Evolutionary conservation across 1,140 invertebrate genomes (phyloP), one percentile per base, ranked within the genome.

Genomic region (Apolygus lucorum): DNA sequence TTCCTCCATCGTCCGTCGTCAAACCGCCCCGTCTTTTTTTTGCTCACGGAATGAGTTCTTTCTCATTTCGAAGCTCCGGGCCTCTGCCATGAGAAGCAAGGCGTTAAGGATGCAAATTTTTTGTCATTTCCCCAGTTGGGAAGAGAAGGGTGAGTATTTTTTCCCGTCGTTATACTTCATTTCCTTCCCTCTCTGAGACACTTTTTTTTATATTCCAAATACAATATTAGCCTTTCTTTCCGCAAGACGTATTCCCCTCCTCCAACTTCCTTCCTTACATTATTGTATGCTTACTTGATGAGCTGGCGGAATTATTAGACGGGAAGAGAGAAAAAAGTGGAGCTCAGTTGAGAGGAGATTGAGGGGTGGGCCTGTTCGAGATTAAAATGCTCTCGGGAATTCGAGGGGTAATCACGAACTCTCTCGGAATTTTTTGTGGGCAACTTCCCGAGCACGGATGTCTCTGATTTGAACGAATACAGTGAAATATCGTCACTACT

Each of bases 21-120:
- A 49, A 49, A 11, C 54, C 54, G 54, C 54, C 54, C 13, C 13
- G 11, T 59, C 27, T 28, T 28, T 64, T 21, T 28, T 64, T 64
- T 64, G 24, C 49, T 22, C 28, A 8, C 22, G 68, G 63, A 69
- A 71, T 71, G 70, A 68, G 67, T 68, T 68, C 70, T 68, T 71
- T 71, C 70, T 71, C 70, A 71, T 71, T 71, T 71, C 63, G 26
- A 24, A 59, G 54, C 22, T 42, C 63, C 59, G 14, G 49, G n/a
- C 27, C 52, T 49, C 13, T 27, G 52, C 42, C n/a, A 27, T 1
- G 34, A 28, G 66, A 27, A 28, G 63, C 66, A 27, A 64, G 62
- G 68, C 70, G 71, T 69, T 67, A 69, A 72, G 68, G 71, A 72
- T 72, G 71, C 71, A 72, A 72, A 72, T 72, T 72, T 72, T 69